Base-by-base conservation (phyloP, 2,888 invertebrate species). In the Hydropsyche betteni region DNA sequence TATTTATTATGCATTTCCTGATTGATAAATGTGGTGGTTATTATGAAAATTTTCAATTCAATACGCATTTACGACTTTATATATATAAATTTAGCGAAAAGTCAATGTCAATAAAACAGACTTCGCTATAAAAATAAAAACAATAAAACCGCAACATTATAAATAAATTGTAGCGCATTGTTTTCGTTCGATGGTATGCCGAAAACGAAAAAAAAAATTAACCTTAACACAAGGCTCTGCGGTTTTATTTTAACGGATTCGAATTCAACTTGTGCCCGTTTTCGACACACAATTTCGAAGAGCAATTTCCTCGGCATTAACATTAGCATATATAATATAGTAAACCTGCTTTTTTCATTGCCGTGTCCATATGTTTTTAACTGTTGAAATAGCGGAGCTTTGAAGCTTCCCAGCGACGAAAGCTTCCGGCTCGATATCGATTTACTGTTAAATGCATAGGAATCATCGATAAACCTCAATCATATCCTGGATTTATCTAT, bases 61-160 rank as follows among this genome's bases (percentile, higher is more conserved):
- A 44, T 44, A 44, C 44, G 6, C 44, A 44, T 44, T 44, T 10
- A 10, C 24, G 24, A 24, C 24, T 24, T 6, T 44, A 8, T 44
- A 4, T 8, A 4, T 8, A 44, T 44, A 44, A 44, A 44, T 44
- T 44, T 55, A 61, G 7, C 61, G 64, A 64, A 64, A 64, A 34
- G 8, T 34, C 64, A 64, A 64, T 64, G 64, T 64, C 64, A 64
- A 36, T 64, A 36, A 44, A 44, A 10, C 10, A 10, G 7, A 44
- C 44, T 6, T 44, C 3, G 12, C 34, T 6, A 5, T 34, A 8
- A 6, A 16, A 14, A 55, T 3, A 55, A 64, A 64, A 36, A 12
- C 36, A 64, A 36, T 64, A 34, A 12, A 64, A 64, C 64, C 64
- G 36, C 64, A 64, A 64, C 64, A 64, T 64, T 64, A 64, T n/a